Percentiles rank a stretch among this genome's conserved stretches.
phyloP scores from a whole-genome alignment of 1,140 invertebrate genomes.

The Drosophila nikananu region DNA sequence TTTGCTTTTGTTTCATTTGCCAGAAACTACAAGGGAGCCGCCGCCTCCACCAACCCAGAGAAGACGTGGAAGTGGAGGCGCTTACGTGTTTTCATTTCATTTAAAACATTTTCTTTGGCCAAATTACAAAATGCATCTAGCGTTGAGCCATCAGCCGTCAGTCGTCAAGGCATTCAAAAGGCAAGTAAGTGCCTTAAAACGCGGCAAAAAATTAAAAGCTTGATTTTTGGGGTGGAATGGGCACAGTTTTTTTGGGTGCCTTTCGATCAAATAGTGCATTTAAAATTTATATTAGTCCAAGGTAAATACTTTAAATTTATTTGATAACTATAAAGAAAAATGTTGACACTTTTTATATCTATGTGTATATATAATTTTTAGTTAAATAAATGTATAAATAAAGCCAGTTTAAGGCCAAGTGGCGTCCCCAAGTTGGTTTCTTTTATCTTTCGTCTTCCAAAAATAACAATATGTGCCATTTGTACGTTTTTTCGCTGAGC shows the following conservation, averaged over 20 bases:
- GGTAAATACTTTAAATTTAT: not conserved
- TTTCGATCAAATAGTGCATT: no score
- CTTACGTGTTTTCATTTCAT: conserved; percentile 78
- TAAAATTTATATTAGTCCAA: no score
- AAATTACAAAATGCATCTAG: conserved; percentile 70
- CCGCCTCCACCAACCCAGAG: not conserved
- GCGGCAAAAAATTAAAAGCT: conserved; percentile 3
- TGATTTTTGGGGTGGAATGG: not conserved
- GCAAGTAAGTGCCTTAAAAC: not conserved
- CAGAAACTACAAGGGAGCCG: conserved; percentile 64
- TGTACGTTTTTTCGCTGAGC: conserved; percentile 34
- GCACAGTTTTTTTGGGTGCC: no score
- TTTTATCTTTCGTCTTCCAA: conserved; percentile 46
- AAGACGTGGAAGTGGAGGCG: conserved; percentile 1
- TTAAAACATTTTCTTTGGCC: conserved; percentile 79
- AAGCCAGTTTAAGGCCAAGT: not conserved
- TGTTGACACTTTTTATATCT: not conserved
- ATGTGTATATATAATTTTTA: not conserved
- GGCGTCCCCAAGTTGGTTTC: not conserved
- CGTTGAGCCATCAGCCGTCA: conserved; percentile 2
- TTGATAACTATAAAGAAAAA: not conserved
- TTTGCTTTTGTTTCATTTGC: conserved; percentile 80
- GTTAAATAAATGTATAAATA: no score
- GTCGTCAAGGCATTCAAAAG: not conserved
- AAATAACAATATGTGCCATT: conserved; percentile 39